Conservation (phyloP, 2,888 invertebrate genomes). For the Mycalesis mineus region DNA sequence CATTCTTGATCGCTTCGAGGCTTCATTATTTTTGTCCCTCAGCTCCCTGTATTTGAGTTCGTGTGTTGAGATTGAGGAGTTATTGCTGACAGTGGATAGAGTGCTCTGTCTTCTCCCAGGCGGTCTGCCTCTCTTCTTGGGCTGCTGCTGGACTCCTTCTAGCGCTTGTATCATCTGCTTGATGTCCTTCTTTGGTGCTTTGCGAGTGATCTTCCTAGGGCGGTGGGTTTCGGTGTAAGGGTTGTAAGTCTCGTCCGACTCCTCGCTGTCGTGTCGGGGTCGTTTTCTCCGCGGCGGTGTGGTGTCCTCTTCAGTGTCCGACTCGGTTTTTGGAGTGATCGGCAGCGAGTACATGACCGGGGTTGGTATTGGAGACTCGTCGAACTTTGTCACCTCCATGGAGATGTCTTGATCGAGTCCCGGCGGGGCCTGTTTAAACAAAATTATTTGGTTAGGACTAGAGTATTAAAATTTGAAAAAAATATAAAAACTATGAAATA, state of each 20-base stretch:
- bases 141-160: constrained; percentile 58
- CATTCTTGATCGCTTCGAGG: constrained; percentile 84
- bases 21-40: constrained; percentile 87
- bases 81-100: constrained; percentile 65
- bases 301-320: constrained; percentile 64
- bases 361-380: constrained; percentile 39
- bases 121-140: constrained; percentile 74
- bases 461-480: too few relatives aligned
- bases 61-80: constrained; percentile 59
- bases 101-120: constrained; percentile 73
- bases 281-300: constrained; percentile 45
- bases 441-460: background rate
- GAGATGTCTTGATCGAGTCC: constrained; percentile 31
- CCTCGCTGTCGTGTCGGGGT: constrained; percentile 53
- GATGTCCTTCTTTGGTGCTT: constrained; percentile 55
- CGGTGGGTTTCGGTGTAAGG: constrained; percentile 51
- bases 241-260: constrained; percentile 67
- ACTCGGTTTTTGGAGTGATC: constrained; percentile 65
- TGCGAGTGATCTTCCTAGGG: constrained; percentile 56
- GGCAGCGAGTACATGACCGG: constrained; percentile 52
- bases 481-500: too few relatives aligned
- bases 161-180: constrained; percentile 65
- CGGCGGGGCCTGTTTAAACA: constrained; percentile 12
- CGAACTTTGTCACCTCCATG: constrained; percentile 38
- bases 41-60: constrained; percentile 81